Evolutionary conservation across 2,113 vertebrate genomes (phyloP).

Genomic region (Geococcyx californianus): DNA sequence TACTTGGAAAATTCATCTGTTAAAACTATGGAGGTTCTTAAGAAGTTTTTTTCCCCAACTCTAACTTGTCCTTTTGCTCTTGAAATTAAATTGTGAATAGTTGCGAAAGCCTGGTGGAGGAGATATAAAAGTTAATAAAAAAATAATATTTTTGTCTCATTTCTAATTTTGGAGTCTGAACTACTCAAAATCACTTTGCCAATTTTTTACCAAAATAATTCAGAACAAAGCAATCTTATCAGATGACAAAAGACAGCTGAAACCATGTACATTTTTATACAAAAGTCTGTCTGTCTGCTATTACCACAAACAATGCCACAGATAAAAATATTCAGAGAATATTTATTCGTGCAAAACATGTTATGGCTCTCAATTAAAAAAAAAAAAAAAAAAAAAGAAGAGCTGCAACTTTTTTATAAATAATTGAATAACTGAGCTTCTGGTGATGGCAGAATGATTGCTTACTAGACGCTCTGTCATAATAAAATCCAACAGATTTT

Average conservation of each 20-base stretch:
- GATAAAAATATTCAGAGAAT: slow-evolving; percentile 27
- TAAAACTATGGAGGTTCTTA: neutral
- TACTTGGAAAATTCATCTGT: neutral
- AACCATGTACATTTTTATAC: neutral
- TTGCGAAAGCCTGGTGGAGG: neutral
- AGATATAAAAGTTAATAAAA: neutral
- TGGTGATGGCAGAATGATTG: neutral
- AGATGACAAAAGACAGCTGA: slow-evolving; percentile 57
- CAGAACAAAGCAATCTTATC: slow-evolving; percentile 51
- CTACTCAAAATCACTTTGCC: slow-evolving; percentile 7
- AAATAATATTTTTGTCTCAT: slow-evolving; percentile 31
- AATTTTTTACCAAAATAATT: slow-evolving; percentile 25
- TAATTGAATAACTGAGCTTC: neutral
- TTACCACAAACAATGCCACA: slow-evolving; percentile 16
- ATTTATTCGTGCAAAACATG: neutral
- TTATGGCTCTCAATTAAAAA: neutral
- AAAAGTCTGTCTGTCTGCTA: slow-evolving; percentile 28
- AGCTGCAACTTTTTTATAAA: neutral
- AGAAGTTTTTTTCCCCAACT: neutral
- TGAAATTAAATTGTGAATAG: slow-evolving; percentile 4
- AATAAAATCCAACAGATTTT: neutral
- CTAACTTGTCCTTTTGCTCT: neutral
- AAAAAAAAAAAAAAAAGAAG: neutral
- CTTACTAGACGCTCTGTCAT: neutral
- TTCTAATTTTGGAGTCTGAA: slow-evolving; percentile 23